Conservation (phyloP, 2,113 vertebrate genomes). For the Orientallactaga bullata region DNA sequence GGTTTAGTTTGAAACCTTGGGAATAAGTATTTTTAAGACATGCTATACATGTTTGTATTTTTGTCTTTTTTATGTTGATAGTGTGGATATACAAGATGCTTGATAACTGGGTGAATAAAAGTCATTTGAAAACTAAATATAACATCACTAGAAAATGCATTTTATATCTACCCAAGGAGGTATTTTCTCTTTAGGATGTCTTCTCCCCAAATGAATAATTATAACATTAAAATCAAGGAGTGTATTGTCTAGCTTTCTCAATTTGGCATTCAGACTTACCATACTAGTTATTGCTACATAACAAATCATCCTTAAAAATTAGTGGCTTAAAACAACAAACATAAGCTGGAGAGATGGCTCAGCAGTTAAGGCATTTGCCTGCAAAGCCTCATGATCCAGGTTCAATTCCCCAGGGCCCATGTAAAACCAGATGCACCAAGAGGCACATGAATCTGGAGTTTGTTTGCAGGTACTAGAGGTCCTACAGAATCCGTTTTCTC, state of each 20-base stretch:
- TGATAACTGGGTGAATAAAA: constrained; percentile 22
- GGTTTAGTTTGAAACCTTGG: neutral
- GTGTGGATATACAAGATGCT: neutral
- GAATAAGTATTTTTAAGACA: constrained; percentile 23
- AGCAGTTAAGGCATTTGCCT: too few relatives aligned
- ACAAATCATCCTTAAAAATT: neutral
- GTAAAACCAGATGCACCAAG: too few relatives aligned
- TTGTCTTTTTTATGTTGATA: constrained; percentile 24
- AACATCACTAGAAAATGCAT: neutral
- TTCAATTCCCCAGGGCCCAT: too few relatives aligned
- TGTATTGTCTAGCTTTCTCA: constrained; percentile 13
- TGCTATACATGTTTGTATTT: constrained; percentile 14
- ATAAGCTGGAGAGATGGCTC: too few relatives aligned
- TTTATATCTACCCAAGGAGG: neutral
- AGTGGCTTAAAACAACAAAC: constrained; percentile 12
- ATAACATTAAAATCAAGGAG: neutral
- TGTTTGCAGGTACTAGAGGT: neutral
- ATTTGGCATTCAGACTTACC: neutral
- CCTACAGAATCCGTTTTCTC: too few relatives aligned
- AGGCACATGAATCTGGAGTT: too few relatives aligned
- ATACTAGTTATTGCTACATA: neutral
- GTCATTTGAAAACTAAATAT: constrained; percentile 23
- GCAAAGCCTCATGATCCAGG: too few relatives aligned
- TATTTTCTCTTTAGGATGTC: constrained; percentile 2
- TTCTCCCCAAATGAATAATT: neutral